Evolutionary conservation across 30 jellyfish, hydroid and myxozoan genomes (phyloP), one percentile per base, ranked within the genome.

Genomic region (Mastigias papua): DNA sequence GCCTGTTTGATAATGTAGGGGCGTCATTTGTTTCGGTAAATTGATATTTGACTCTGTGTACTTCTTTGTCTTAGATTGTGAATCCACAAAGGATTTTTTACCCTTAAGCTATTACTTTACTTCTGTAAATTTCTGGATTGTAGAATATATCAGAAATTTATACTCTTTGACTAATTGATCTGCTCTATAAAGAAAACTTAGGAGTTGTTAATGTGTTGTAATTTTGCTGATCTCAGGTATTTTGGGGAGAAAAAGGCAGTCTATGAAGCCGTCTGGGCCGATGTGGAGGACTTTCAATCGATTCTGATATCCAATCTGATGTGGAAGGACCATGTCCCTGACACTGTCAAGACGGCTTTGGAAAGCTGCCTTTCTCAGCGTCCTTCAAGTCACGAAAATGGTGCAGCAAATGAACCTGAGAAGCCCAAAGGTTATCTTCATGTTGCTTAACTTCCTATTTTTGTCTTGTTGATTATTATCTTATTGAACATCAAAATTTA

Each of bases 311-410:
- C 98, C 34, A 89, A 85, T 58, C 54, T 93, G 57, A 88, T 93
- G 98, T 84, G 96, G 91, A 77, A 77, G 23, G 98, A 93, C 70
- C 98, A 93, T 73, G 57, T 88, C 26, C 98, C 98, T 1, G 98
- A 93, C 64, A 81, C 97, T 13, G 92, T 93, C 70, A 82, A 80
- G 49, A 31, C 82, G 19, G 96, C 97, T 0, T 34, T 93, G 77
- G 73, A 69, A 0, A 82, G 93, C 25, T 76, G 93, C 35, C 35
- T 26, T 34, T 46, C 72, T 13, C 73, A 83, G 23, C 27, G 30
- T 1, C 62, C n/a, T 28, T 23, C 48, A 0, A 29, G 25, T 32
- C 28, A 31, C 13, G 76, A 42, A 23, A 50, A 67, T 17, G 69
- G 85, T 1, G 26, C 72, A 32, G n/a, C 92, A 21, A 50, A 67